phyloP scores from a whole-genome alignment of 2,888 invertebrate genomes.

The Phanerotoma sp. region DNA sequence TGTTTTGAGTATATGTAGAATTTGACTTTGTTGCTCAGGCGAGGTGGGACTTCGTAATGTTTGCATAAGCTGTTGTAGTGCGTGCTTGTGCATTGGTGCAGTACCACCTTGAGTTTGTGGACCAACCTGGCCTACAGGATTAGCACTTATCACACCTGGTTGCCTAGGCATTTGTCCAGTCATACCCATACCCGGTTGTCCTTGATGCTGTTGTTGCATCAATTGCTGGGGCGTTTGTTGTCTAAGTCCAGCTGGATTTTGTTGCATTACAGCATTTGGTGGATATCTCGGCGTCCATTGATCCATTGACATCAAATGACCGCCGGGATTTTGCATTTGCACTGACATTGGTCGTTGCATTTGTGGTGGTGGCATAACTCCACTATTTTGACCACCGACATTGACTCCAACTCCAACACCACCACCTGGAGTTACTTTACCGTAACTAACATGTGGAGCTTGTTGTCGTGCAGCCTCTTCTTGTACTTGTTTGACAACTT shows the following conservation, averaged over 20 bases:
- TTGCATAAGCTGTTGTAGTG: conserved; percentile 78
- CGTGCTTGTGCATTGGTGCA: conserved; percentile 63
- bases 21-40: conserved; percentile 89
- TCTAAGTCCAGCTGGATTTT: conserved; percentile 54
- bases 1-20: conserved; percentile 85
- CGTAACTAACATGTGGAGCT: conserved; percentile 75
- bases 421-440: conserved; percentile 68
- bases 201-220: conserved; percentile 50
- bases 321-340: conserved; percentile 59
- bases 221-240: conserved; percentile 54
- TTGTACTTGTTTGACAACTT: conserved; percentile 83
- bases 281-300: conserved; percentile 58
- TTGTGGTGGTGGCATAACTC: conserved; percentile 63
- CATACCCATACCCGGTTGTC: conserved; percentile 49
- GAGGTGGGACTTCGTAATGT: conserved; percentile 88
- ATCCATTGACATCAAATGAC: conserved; percentile 57
- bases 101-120: conserved; percentile 58
- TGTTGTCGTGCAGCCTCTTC: conserved; percentile 91
- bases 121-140: conserved; percentile 56
- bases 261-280: conserved; percentile 55
- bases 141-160: conserved; percentile 50
- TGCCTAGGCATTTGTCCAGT: conserved; percentile 52
- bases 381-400: conserved; percentile 56
- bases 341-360: conserved; percentile 60
- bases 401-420: conserved; percentile 52